phyloP scores from a whole-genome alignment of 2,888 invertebrate species.

The Monochamus alternatus region DNA sequence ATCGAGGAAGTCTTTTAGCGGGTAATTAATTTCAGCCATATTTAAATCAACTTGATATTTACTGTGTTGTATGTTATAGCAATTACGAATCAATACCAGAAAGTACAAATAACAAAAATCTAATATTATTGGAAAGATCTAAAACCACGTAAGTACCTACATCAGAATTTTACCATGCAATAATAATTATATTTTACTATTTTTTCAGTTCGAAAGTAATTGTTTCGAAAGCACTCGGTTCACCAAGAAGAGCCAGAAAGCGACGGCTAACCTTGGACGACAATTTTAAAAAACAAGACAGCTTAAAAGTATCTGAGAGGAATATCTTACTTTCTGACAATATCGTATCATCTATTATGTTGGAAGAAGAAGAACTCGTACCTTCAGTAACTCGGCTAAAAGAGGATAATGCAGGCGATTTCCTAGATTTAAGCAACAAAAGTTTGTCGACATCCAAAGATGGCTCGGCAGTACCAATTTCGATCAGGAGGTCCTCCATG shows the following conservation, averaged over 20 bases:
- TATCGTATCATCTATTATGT: constrained; percentile 33
- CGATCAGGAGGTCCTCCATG: not conserved
- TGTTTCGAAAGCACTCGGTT: constrained; percentile 39
- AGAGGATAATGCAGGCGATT: not conserved
- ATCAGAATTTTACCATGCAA: not conserved
- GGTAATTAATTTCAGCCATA: constrained; percentile 4
- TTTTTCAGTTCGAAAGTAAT: constrained; percentile 45
- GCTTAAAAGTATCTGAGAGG: constrained; percentile 33
- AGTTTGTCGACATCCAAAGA: not conserved
- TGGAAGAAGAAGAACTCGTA: constrained; percentile 34
- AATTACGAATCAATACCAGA: constrained; percentile 2
- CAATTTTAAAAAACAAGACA: constrained; percentile 11
- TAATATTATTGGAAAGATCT: constrained; percentile 10
- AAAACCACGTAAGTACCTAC: constrained; percentile 44
- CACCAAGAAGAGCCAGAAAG: constrained; percentile 32
- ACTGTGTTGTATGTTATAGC: not conserved
- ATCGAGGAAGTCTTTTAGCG: not conserved
- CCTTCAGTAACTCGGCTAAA: not conserved
- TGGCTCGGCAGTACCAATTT: not conserved
- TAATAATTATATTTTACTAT: not conserved
- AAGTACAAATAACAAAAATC: constrained; percentile 3
- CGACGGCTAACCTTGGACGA: constrained; percentile 41
- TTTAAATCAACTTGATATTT: not conserved
- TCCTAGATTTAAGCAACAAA: constrained; percentile 2
- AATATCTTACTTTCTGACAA: constrained; percentile 38